Evolutionary conservation across 2,797 vertebrate species (phyloP).

Genomic region (Galagoides demidoff): DNA sequence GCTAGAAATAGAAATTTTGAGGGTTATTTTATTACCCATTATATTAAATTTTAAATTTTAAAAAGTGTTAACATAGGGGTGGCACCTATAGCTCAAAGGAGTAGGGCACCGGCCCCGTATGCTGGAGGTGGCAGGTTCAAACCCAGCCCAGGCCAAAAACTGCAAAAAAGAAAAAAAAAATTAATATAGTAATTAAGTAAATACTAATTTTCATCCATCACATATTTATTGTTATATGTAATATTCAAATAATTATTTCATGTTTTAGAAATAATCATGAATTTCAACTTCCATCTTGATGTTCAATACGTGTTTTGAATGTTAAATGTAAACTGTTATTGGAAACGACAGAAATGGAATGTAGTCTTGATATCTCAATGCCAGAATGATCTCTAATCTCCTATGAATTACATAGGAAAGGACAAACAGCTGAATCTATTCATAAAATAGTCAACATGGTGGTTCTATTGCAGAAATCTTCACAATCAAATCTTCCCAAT

Average conservation of each 20-base stretch:
- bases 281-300: neutral
- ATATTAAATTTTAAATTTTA: neutral
- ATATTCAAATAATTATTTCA: neutral
- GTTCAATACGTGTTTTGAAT: neutral
- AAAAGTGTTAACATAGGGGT: neutral
- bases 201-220: neutral
- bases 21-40: neutral
- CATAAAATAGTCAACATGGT: neutral
- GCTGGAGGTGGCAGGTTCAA: no score
- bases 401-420: neutral
- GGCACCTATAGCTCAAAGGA: no score
- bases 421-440: neutral
- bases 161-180: no score
- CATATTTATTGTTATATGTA: neutral
- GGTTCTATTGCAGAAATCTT: neutral
- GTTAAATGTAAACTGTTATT: neutral
- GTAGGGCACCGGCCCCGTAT: no score
- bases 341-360: neutral
- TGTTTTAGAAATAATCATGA: neutral
- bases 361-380: neutral
- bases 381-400: neutral
- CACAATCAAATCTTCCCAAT: constrained; percentile 29
- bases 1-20: neutral
- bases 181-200: neutral
- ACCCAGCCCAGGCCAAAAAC: no score